A percentile compares a stretch with the other conserved stretches of the same genome.
These are phyloP conservation scores for Loxodonta africana DNA, from an alignment of 2,113 vertebrate species.

Conservation along the genomic window DNA sequence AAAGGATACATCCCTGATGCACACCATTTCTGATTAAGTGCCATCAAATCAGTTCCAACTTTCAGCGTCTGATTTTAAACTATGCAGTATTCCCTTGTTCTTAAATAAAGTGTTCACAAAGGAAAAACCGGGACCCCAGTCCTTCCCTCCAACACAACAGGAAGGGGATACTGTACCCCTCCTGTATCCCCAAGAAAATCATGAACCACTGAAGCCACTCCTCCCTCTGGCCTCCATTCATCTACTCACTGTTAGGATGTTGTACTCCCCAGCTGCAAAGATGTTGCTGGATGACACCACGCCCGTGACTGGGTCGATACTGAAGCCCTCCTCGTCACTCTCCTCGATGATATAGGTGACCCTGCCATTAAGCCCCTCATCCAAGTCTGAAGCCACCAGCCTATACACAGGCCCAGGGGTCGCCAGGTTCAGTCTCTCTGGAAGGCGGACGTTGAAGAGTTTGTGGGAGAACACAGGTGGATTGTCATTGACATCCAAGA, in stretches of 20 bases:
- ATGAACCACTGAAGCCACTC: neutral
- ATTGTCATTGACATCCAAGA: slow-evolving; percentile 96
- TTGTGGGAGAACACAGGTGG: slow-evolving; percentile 95
- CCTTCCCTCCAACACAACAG: too few relatives aligned
- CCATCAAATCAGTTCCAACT: too few relatives aligned
- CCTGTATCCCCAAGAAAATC: neutral
- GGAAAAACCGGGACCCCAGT: too few relatives aligned
- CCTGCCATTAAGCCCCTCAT: slow-evolving; percentile 92
- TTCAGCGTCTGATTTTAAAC: neutral
- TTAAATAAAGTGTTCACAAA: too few relatives aligned
- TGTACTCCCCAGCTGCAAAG: slow-evolving; percentile 94
- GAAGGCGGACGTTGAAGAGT: slow-evolving; percentile 93
- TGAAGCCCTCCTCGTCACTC: slow-evolving; percentile 88
- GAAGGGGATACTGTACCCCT: neutral
- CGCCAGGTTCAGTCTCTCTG: slow-evolving; percentile 82
- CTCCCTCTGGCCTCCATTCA: rapidly evolving
- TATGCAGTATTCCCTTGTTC: neutral
- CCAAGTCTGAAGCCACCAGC: slow-evolving; percentile 93
- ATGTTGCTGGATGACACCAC: slow-evolving; percentile 90
- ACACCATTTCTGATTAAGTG: neutral
- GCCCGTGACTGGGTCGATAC: slow-evolving; percentile 91
- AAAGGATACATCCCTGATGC: neutral
- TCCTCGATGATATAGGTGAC: slow-evolving; percentile 94
- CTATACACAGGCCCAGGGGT: slow-evolving; percentile 89
- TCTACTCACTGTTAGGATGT: slow-evolving; percentile 93